Evolutionary conservation across 2,797 vertebrate genomes (phyloP), one percentile per base, ranked within the genome.

Genomic region (Neopelma chrysocephalum): DNA sequence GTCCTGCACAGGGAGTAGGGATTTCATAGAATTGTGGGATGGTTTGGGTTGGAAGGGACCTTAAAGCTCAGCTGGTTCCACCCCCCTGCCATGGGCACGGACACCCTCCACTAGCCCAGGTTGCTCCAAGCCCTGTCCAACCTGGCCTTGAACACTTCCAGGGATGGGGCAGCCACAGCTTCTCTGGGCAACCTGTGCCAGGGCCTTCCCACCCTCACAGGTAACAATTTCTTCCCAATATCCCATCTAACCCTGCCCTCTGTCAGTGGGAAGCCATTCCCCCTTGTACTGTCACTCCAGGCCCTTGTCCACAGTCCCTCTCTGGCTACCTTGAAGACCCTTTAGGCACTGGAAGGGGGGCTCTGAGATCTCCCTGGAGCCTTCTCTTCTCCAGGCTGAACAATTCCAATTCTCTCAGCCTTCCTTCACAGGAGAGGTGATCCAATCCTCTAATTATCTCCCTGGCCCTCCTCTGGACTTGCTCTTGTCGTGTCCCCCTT

Each of bases 351-450:
- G 20, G 29, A 47, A 60, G 29, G 20, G 12, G 12, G 12, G 51
- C 43, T 69, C 21, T 9, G 3, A 69, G 21, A 5, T 57, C 23
- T 69, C 23, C 19, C 15, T 38, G 36, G 29, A 70, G 13, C 19
- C 43, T 56, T 56, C 47, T 61, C 29, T 34, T 53, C 22, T 25
- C 36, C 36, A 50, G 42, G 50, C 27, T 45, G n/a, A 72, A 12
- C 51, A 38, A 43, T 45, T 38, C n/a, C 18, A 34, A 6, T 65
- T 58, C 8, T 65, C 72, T 21, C 43, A 77, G 23, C n/a, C 27
- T 22, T 64, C n/a, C 20, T 29, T 53, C 17, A 3, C 1, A 18
- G 50, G 19, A 70, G 5, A 18, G 2, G 0, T 34, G 14, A 7
- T 71, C n/a, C 72, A 58, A 32, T 34, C 38, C 51, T 56, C 11